Percentiles rank a stretch among this genome's conserved stretches.
These are phyloP conservation scores for Crossaster papposus DNA, from an alignment of 53 echinoderm and acorn worm species.

Conservation along the genomic window DNA sequence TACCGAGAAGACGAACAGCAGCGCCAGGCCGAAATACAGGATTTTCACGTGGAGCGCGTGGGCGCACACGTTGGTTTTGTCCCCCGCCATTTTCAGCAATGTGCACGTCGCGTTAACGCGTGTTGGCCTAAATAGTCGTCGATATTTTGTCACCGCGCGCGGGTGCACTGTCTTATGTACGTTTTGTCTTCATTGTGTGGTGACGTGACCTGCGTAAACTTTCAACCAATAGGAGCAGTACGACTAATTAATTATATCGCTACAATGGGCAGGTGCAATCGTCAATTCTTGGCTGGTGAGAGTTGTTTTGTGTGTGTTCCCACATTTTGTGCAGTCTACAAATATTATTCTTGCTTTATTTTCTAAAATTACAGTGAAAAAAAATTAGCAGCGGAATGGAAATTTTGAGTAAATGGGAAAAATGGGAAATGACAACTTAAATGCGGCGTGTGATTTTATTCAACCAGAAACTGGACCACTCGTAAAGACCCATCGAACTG, in stretches of 20 bases:
- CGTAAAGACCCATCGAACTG: background rate
- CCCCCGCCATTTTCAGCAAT: slow-evolving; percentile 38
- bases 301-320: background rate
- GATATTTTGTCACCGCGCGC: background rate
- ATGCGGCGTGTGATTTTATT: background rate
- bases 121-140: background rate
- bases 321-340: no score
- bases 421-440: background rate
- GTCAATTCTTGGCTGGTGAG: background rate
- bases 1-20: slow-evolving; percentile 23
- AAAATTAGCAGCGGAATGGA: no score
- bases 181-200: background rate
- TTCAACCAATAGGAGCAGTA: slow-evolving; percentile 48
- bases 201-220: slow-evolving; percentile 59
- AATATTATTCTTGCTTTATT: no score
- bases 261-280: background rate
- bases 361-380: no score
- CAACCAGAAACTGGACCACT: background rate
- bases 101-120: background rate
- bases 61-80: background rate
- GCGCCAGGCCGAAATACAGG: slow-evolving; percentile 40
- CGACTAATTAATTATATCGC: slow-evolving; percentile 36
- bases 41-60: slow-evolving; percentile 39
- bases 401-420: no score
- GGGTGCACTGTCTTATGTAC: background rate